These are phyloP conservation scores for Tetramorium simillimum DNA, from an alignment of 1,140 invertebrate genomes.

Conservation along the genomic window DNA sequence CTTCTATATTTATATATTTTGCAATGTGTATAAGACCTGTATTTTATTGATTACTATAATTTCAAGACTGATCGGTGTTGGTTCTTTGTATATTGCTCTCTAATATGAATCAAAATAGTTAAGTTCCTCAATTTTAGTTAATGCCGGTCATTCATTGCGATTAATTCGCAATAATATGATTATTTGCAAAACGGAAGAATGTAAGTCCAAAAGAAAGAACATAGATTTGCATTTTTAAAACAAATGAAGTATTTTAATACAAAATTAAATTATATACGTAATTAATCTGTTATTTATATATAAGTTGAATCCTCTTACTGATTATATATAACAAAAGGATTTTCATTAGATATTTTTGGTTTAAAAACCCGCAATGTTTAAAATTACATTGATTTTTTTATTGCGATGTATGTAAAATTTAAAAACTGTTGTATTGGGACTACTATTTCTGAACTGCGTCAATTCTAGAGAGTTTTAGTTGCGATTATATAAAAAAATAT, in stretches of 20 bases:
- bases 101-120: conserved; percentile 35
- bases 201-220: conserved; percentile 5
- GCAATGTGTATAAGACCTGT: conserved; percentile 79
- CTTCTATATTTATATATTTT: conserved; percentile 83
- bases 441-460: neutral
- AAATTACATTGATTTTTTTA: conserved; percentile 2
- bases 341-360: neutral
- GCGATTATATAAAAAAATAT: neutral
- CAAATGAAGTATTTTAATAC: neutral
- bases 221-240: neutral
- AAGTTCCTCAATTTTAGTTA: conserved; percentile 12
- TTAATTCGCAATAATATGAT: neutral
- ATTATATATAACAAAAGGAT: neutral
- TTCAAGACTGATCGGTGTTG: conserved; percentile 84
- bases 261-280: neutral
- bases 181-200: neutral
- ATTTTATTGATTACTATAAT: conserved; percentile 81
- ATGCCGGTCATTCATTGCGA: neutral
- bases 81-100: conserved; percentile 79
- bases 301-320: neutral
- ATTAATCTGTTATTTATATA: neutral
- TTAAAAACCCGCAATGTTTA: neutral
- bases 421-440: neutral
- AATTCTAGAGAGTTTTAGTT: neutral
- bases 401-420: neutral